Evolutionary conservation across 1,140 invertebrate species (phyloP).

Genomic region (Dysdera silvatica): DNA sequence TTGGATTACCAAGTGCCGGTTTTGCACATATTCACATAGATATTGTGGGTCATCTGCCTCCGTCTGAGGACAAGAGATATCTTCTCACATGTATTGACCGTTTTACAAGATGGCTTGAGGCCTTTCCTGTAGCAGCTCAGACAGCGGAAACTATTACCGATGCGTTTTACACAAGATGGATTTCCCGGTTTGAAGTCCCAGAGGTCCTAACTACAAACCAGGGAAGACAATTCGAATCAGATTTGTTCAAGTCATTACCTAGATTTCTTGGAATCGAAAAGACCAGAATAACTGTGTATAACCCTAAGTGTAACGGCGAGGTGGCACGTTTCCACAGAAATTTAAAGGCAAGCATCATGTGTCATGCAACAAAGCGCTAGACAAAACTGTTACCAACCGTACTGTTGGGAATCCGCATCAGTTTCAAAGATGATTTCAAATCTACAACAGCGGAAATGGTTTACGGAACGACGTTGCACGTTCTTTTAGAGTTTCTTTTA

Average conservation of each 20-base stretch:
- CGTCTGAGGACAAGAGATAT: conserved; percentile 38
- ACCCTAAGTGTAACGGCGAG: conserved; percentile 41
- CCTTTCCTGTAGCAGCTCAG: conserved; percentile 40
- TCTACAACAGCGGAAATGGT: conserved; percentile 32
- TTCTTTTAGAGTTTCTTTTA: conserved; percentile 30
- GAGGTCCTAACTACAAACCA: conserved; percentile 41
- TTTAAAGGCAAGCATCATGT: conserved; percentile 39
- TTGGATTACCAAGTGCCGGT: neutral
- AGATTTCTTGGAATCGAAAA: conserved; percentile 10
- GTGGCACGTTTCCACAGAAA: conserved; percentile 42
- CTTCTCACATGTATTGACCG: conserved; percentile 45
- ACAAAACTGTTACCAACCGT: conserved; percentile 40
- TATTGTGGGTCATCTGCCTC: conserved; percentile 45
- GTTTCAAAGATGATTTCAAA: conserved; percentile 36
- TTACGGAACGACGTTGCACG: conserved; percentile 28
- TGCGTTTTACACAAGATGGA: conserved; percentile 39
- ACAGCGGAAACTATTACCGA: conserved; percentile 39
- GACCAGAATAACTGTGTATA: conserved; percentile 17
- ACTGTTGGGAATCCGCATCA: conserved; percentile 36
- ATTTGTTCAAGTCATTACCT: conserved; percentile 26
- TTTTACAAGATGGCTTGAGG: conserved; percentile 46
- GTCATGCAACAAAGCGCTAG: conserved; percentile 35
- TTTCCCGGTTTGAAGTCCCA: conserved; percentile 39
- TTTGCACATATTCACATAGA: conserved; percentile 48
- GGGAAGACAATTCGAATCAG: conserved; percentile 45